Conservation (phyloP, 30 jellyfish, hydroid and myxozoan genomes). For the Pseudorhiza aurosa region DNA sequence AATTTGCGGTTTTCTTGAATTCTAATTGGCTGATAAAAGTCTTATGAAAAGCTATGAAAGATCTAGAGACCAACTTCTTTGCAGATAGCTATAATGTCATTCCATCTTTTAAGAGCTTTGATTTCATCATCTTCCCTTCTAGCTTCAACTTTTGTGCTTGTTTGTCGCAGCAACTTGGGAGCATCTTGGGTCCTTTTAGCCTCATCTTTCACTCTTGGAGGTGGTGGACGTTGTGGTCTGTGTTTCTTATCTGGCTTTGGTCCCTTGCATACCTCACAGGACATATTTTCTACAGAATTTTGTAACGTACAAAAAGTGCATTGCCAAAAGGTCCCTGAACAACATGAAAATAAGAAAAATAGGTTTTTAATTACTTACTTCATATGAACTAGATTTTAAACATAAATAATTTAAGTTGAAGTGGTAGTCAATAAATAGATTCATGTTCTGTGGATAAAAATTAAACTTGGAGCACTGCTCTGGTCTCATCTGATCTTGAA, state of each 20-base stretch:
- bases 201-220: background rate
- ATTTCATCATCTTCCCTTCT: conserved; percentile 73
- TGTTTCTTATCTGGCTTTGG: conserved; percentile 19
- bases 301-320: conserved; percentile 64
- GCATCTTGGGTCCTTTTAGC: background rate
- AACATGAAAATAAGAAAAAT: background rate
- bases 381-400: no score
- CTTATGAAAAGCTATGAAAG: no score
- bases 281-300: background rate
- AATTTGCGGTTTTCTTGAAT: no score
- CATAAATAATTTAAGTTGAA: no score
- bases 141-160: conserved; percentile 76
- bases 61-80: conserved; percentile 59
- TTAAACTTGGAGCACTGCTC: no score
- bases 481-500: no score
- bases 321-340: conserved; percentile 42
- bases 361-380: background rate
- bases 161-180: conserved; percentile 58
- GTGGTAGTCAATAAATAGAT: no score
- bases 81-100: conserved; percentile 73
- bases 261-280: conserved; percentile 68
- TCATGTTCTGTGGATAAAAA: no score
- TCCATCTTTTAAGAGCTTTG: conserved; percentile 80
- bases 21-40: no score
- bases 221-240: conserved; percentile 48